These are phyloP conservation scores for Galeopsomyia nigrocyanea DNA, from an alignment of 2,888 invertebrate genomes.

Conservation along the genomic window DNA sequence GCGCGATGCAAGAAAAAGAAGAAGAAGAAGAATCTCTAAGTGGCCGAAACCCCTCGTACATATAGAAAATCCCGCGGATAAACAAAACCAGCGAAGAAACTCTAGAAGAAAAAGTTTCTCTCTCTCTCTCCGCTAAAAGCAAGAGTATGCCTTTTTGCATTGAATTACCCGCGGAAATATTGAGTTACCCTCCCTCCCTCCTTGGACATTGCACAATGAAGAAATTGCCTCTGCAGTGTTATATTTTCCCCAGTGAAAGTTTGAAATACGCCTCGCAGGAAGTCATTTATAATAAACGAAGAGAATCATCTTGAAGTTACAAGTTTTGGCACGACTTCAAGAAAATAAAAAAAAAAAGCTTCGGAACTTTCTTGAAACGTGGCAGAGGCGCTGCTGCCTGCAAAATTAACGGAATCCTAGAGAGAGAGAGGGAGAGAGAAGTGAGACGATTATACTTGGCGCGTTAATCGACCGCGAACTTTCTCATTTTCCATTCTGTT, in stretches of 20 bases:
- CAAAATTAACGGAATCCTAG: background rate
- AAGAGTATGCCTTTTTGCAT: constrained; percentile 46
- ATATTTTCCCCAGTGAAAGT: too few relatives aligned
- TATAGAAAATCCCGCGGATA: constrained; percentile 24
- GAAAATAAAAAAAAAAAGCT: too few relatives aligned
- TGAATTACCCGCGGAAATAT: constrained; percentile 64
- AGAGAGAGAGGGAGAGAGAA: background rate
- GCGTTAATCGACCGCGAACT: constrained; percentile 25
- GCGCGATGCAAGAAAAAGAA: too few relatives aligned
- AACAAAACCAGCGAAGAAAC: constrained; percentile 35
- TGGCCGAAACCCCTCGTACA: background rate
- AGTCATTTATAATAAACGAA: too few relatives aligned
- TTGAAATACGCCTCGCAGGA: too few relatives aligned
- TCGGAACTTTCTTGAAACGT: too few relatives aligned
- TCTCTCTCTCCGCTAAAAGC: constrained; percentile 24
- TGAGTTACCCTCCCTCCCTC: constrained; percentile 54
- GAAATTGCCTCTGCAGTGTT: too few relatives aligned
- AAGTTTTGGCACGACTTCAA: too few relatives aligned
- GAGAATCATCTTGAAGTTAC: too few relatives aligned
- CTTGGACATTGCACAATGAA: too few relatives aligned
- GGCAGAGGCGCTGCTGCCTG: too few relatives aligned
- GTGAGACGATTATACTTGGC: constrained; percentile 10
- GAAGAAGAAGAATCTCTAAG: constrained; percentile 15
- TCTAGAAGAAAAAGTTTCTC: constrained; percentile 24
- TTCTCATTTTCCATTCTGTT: constrained; percentile 41